These are phyloP conservation scores for Forbesichthys papilliferus DNA, from an alignment of 2,113 vertebrate genomes.

Conservation along the genomic window DNA sequence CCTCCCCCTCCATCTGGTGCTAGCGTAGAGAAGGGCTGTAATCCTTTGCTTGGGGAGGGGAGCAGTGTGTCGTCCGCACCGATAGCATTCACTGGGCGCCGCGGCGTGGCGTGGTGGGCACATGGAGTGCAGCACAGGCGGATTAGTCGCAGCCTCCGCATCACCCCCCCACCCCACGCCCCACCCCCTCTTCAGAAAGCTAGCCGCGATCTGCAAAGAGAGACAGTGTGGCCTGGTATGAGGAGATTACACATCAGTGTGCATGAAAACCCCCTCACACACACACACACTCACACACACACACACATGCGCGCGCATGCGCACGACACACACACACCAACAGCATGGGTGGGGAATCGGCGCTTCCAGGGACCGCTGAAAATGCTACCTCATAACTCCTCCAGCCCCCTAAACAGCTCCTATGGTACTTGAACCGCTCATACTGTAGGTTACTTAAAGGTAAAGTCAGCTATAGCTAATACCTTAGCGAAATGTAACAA, in stretches of 20 bases:
- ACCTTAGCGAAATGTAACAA: too few species aligned
- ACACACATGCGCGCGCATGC: conserved; percentile 32
- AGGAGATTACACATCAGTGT: conserved; percentile 65
- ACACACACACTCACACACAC: conserved; percentile 14
- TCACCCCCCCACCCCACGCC: conserved; percentile 47
- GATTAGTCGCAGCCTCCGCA: conserved; percentile 60
- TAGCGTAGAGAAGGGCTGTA: conserved; percentile 67
- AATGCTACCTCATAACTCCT: conserved; percentile 23
- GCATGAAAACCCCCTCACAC: conserved; percentile 20
- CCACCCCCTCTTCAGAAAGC: conserved; percentile 56
- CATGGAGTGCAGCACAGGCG: conserved; percentile 52
- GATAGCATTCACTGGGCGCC: conserved; percentile 74
- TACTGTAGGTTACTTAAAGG: too few species aligned
- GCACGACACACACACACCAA: conserved; percentile 14
- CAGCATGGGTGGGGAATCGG: conserved; percentile 30
- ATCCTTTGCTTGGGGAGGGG: conserved; percentile 67
- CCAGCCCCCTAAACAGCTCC: too few species aligned
- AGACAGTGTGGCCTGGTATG: conserved; percentile 57
- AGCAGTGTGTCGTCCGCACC: conserved; percentile 71
- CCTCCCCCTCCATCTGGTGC: conserved; percentile 57
- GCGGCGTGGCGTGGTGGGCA: conserved; percentile 61
- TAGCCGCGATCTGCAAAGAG: conserved; percentile 42
- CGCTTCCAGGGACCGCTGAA: conserved; percentile 36
- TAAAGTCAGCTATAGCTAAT: too few species aligned
- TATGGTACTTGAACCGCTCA: too few species aligned